phyloP scores from a whole-genome alignment of 2,888 invertebrate species.

The Heliconius ethilla region DNA sequence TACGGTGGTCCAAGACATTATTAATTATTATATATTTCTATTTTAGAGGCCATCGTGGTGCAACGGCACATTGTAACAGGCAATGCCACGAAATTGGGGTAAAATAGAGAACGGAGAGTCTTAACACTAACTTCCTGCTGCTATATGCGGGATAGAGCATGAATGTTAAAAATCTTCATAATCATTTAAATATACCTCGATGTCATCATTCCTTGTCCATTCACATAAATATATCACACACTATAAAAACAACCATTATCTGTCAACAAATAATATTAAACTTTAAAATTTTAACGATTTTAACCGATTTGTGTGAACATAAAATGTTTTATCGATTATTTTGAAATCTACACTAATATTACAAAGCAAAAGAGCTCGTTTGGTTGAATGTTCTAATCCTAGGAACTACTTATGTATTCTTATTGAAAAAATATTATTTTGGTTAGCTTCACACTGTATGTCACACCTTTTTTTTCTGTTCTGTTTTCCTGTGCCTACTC shows the following conservation, averaged over 20 bases:
- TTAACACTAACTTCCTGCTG: no score
- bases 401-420: neutral
- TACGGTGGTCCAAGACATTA: neutral
- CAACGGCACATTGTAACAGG: no score
- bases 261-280: constrained; percentile 1
- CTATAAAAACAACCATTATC: constrained; percentile 6
- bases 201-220: neutral
- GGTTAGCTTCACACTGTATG: no score
- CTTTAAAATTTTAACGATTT: neutral
- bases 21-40: no score
- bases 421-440: neutral
- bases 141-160: no score
- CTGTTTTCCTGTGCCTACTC: no score
- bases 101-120: no score
- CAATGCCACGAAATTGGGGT: no score
- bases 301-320: neutral
- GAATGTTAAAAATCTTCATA: no score
- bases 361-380: neutral
- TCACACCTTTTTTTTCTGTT: no score
- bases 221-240: neutral
- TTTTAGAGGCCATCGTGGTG: no score
- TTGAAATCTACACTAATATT: constrained; percentile 4
- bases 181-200: neutral
- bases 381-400: neutral
- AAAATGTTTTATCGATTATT: constrained; percentile 1